These are phyloP conservation scores for Panagrolaimus sp. DNA, from an alignment of 1,140 invertebrate species.

Conservation along the genomic window DNA sequence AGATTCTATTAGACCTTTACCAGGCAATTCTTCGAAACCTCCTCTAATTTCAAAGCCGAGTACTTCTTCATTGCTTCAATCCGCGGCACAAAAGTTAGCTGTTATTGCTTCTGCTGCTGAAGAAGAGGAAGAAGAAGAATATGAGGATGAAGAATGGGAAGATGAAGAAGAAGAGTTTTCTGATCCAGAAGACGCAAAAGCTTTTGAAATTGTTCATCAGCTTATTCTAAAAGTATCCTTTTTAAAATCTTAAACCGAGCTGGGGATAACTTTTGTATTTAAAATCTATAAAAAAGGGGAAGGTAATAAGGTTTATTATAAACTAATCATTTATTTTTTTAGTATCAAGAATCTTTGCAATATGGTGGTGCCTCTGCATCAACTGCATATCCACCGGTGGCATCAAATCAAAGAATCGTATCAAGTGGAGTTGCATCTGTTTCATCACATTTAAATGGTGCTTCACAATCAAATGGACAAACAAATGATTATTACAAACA, in stretches of 20 bases:
- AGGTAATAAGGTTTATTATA: not conserved
- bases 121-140: not conserved
- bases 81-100: too few relatives aligned
- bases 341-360: slow-evolving; percentile 7
- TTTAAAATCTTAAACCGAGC: not conserved
- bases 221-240: slow-evolving; percentile 12
- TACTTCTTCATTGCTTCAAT: too few relatives aligned
- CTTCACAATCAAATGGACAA: slow-evolving; percentile 10
- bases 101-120: too few relatives aligned
- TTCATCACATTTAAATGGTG: slow-evolving; percentile 14
- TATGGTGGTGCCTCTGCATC: not conserved
- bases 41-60: too few relatives aligned
- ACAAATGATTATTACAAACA: slow-evolving; percentile 31
- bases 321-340: not conserved
- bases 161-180: slow-evolving; percentile 15
- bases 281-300: not conserved
- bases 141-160: slow-evolving; percentile 15
- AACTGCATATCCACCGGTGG: not conserved
- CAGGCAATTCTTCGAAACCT: too few relatives aligned
- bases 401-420: not conserved
- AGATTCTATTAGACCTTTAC: too few relatives aligned
- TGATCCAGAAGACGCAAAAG: slow-evolving; percentile 5
- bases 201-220: not conserved
- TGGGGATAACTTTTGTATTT: not conserved
- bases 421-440: slow-evolving; percentile 4